Conservation (phyloP, 1,140 invertebrate genomes). For the Colletes gigas region DNA sequence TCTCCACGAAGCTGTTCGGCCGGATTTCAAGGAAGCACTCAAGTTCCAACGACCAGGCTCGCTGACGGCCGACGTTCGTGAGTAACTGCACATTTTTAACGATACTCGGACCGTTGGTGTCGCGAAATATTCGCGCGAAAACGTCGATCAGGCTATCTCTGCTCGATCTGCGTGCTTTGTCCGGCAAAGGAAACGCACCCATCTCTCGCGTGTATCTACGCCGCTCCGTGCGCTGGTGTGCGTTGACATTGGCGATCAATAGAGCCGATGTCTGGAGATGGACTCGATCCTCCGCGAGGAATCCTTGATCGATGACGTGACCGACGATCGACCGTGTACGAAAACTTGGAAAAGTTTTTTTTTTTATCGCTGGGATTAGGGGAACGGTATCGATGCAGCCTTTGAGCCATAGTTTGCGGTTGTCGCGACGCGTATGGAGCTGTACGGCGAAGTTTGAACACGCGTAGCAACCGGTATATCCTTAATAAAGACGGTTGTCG, state of each 20-base stretch:
- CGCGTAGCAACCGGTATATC: no score
- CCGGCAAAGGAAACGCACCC: conserved; percentile 28
- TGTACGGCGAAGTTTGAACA: no score
- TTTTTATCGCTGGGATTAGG: background rate
- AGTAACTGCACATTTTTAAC: conserved; percentile 22
- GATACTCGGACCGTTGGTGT: rapidly evolving
- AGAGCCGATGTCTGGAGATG: conserved; percentile 64
- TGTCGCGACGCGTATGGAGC: no score
- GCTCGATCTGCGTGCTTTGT: conserved; percentile 39
- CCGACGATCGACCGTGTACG: background rate
- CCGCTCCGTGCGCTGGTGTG: conserved; percentile 20
- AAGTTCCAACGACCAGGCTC: background rate
- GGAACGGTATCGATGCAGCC: no score
- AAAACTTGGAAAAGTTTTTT: background rate
- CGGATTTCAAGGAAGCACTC: conserved; percentile 18
- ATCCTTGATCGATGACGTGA: background rate
- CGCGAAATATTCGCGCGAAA: background rate
- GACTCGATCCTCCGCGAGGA: background rate
- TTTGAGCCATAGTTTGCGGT: no score
- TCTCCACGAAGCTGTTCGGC: conserved; percentile 42
- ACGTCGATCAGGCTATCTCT: background rate
- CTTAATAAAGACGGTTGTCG: no score
- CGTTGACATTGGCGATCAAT: conserved; percentile 70
- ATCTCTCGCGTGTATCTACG: conserved; percentile 31
- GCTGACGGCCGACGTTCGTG: conserved; percentile 6